Percentiles rank a stretch among this genome's conserved stretches.
Conservation (phyloP, 2,113 vertebrate genomes). For the Zosterops hypoxanthus region DNA sequence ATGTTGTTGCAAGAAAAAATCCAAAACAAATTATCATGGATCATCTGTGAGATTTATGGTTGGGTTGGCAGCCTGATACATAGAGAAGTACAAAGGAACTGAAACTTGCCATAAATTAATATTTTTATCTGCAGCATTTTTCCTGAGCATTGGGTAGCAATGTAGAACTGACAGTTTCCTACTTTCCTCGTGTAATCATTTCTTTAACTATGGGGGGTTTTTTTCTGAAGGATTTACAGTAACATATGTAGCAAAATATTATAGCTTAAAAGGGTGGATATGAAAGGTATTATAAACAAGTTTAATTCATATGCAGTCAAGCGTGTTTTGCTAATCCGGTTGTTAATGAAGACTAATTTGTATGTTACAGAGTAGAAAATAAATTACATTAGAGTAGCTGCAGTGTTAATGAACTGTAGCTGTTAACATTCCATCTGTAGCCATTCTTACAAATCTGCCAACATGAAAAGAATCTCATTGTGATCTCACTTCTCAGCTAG, state of each 20-base stretch:
- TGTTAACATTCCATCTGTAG: neutral
- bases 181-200: neutral
- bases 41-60: neutral
- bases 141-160: neutral
- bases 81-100: neutral
- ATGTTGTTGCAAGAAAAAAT: neutral
- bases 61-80: neutral
- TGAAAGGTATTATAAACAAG: neutral
- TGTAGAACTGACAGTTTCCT: neutral
- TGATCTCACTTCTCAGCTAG: neutral
- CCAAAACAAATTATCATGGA: constrained; percentile 1
- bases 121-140: neutral
- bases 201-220: neutral
- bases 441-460: neutral
- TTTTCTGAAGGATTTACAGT: neutral
- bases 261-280: neutral
- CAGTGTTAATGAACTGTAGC: neutral
- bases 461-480: neutral
- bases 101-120: neutral
- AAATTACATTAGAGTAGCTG: neutral
- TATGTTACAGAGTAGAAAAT: neutral
- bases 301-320: neutral
- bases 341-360: neutral
- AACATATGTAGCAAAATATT: neutral
- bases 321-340: neutral